These are phyloP conservation scores for Mobula hypostoma DNA, from an alignment of 2,113 vertebrate genomes.

Conservation along the genomic window DNA sequence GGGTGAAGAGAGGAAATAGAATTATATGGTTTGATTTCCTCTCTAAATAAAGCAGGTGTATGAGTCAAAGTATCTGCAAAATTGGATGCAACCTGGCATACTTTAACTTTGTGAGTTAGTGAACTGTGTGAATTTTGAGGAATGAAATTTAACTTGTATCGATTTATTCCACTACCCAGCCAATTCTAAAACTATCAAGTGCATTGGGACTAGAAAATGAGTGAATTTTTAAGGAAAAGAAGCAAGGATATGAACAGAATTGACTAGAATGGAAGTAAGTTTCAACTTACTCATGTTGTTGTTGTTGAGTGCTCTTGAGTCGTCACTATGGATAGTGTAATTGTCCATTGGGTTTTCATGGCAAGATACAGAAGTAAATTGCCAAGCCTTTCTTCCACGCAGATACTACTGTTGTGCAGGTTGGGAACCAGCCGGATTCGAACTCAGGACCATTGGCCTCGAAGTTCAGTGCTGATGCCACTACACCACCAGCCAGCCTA, in stretches of 20 bases:
- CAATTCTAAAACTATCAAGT: neutral
- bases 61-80: neutral
- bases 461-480: too few relatives aligned
- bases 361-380: too few relatives aligned
- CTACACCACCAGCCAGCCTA: too few relatives aligned
- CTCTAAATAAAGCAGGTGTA: neutral
- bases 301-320: too few relatives aligned
- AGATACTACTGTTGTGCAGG: too few relatives aligned
- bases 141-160: neutral
- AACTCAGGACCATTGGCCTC: too few relatives aligned
- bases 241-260: neutral
- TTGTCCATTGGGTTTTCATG: too few relatives aligned
- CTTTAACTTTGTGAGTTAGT: neutral
- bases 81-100: neutral
- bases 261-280: neutral
- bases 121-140: neutral
- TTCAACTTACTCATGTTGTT: neutral
- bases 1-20: neutral
- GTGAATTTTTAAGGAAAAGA: neutral
- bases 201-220: neutral
- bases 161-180: neutral
- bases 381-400: too few relatives aligned
- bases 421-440: too few relatives aligned
- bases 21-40: neutral
- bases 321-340: too few relatives aligned